Evolutionary conservation across 1,140 invertebrate genomes (phyloP), one percentile per base, ranked within the genome.

Genomic region (Drosophila leontia): DNA sequence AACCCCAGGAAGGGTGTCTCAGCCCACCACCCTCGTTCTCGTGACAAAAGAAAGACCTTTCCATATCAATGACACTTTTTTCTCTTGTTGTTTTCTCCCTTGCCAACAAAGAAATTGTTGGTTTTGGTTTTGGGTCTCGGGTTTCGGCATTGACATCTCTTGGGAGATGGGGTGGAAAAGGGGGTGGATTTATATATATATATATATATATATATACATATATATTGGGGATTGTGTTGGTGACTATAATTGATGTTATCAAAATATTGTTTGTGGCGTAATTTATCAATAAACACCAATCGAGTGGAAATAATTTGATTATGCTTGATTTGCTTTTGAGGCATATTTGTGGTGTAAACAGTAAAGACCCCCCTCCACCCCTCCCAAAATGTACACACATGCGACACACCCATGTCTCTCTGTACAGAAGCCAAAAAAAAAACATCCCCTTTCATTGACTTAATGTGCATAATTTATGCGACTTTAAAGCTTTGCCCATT

Each of bases 281-380:
- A 92, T 92, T 92, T 92, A 92, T 92, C 91, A 92, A 92, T 92
- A 91, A 92, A 92, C 90, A 91, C 71, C 91, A 91, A 87, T 91
- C 91, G 80, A 82, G 90, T 92, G 86, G 78, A 91, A 92, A 87
- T 92, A 91, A 92, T 92, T 92, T 91, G 90, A 92, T 92, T 92
- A 92, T 91, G 82, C 75, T 91, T 91, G 90, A 91, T 91, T 87
- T 92, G 84, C 84, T 85, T 91, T 92, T 76, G 84, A 84, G 84
- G 81, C 84, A 90, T 88, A 88, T 88, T 88, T 88, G 85, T 85
- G 85, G 75, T 90, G 85, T 82, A 90, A 90, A 88, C 81, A 84
- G 47, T 60, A 53, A 37, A 55, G 55, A 26, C 26, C 32, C 23
- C 12, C 6, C 23, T 13, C 12, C 7, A 34, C 32, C 35, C 11